Evolutionary conservation across 2,797 vertebrate species (phyloP).

Genomic region (Sylvia borin): DNA sequence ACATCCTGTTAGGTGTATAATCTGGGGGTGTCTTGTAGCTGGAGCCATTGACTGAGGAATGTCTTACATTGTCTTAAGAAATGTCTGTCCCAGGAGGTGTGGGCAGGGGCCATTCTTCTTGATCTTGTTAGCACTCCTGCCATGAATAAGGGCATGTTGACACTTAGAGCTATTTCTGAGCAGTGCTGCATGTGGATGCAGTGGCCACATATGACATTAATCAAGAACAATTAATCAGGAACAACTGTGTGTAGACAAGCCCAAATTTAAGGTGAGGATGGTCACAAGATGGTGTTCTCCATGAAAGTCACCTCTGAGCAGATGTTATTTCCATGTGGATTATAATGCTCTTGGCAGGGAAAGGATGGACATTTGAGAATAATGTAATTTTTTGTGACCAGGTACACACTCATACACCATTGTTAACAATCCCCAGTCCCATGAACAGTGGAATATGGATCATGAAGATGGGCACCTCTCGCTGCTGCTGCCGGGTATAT

Average conservation of each 20-base stretch:
- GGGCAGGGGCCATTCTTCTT: neutral
- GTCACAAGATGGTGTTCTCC: neutral
- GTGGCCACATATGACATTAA: conserved; percentile 28
- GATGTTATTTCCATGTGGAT: neutral
- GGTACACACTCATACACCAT: neutral
- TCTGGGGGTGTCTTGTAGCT: neutral
- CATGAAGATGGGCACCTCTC: neutral
- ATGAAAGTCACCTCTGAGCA: neutral
- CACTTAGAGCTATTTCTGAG: conserved; percentile 5
- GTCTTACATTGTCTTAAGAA: neutral
- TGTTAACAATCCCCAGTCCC: neutral
- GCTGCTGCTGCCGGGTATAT: neutral
- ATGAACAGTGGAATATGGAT: neutral
- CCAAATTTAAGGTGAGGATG: conserved; percentile 34
- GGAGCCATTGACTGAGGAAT: neutral
- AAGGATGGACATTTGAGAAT: neutral
- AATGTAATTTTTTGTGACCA: conserved; percentile 12
- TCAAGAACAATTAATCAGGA: conserved; percentile 51
- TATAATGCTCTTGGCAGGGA: neutral
- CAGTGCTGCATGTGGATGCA: conserved; percentile 7
- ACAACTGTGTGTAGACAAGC: conserved; percentile 17
- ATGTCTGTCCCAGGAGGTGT: neutral
- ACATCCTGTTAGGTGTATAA: neutral
- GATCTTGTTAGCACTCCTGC: neutral
- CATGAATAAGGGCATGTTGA: neutral